phyloP scores from a whole-genome alignment of 1,140 invertebrate species.

The Caerostris extrusa region DNA sequence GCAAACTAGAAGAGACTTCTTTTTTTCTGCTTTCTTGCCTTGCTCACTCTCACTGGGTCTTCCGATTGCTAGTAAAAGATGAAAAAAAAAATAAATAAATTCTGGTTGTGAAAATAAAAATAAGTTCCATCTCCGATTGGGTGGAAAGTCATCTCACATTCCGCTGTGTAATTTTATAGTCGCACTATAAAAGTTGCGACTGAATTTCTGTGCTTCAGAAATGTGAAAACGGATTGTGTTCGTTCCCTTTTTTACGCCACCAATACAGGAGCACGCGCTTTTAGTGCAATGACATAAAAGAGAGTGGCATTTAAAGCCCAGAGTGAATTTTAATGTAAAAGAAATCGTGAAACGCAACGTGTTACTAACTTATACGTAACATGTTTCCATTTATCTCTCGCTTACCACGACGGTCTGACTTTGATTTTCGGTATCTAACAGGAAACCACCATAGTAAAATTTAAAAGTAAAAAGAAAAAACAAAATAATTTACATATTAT shows the following conservation, averaged over 20 bases:
- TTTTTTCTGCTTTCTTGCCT: slow-evolving; percentile 22
- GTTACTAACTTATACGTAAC: neutral
- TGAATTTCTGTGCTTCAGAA: slow-evolving; percentile 7
- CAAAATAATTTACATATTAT: too few species aligned
- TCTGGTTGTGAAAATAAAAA: neutral
- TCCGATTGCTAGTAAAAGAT: neutral
- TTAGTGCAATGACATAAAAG: neutral
- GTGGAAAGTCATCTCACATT: slow-evolving; percentile 1
- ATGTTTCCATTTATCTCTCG: neutral
- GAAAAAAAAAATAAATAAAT: neutral
- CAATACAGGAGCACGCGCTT: neutral
- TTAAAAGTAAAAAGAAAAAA: too few species aligned
- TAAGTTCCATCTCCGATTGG: slow-evolving; percentile 30
- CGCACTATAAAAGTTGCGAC: slow-evolving; percentile 45
- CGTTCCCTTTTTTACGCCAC: neutral
- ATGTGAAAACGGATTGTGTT: slow-evolving; percentile 17
- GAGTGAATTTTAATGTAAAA: neutral
- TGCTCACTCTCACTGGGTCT: slow-evolving; percentile 17
- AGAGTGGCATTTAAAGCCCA: neutral
- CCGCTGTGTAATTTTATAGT: neutral
- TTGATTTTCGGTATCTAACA: neutral
- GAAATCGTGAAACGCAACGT: neutral
- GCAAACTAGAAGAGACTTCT: neutral
- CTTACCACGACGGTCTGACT: neutral
- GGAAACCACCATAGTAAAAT: too few species aligned